Conservation (phyloP, 2,113 vertebrate species). For the Sinocyclocheilus anophthalmus region DNA sequence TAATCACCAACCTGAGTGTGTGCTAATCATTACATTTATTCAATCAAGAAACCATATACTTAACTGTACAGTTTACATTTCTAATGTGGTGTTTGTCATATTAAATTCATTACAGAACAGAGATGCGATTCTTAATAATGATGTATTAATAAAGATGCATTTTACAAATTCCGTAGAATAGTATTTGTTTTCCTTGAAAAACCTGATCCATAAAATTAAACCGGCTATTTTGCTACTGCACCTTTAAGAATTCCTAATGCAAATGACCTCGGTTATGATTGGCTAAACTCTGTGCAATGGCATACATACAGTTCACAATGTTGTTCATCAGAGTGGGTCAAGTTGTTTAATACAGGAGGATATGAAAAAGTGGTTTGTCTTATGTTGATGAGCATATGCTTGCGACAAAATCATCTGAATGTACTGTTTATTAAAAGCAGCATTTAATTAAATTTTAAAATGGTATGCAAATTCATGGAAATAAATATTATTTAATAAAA, state of each 20-base stretch:
- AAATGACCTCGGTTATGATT: neutral
- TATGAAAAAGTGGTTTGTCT: neutral
- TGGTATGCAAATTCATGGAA: neutral
- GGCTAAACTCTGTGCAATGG: neutral
- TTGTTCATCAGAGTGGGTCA: neutral
- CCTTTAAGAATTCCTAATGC: neutral
- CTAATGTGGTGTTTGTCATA: neutral
- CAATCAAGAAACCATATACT: neutral
- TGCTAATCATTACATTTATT: constrained; percentile 4
- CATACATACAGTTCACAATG: neutral
- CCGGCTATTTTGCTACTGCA: neutral
- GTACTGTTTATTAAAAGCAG: neutral
- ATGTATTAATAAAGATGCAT: neutral
- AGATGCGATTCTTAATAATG: neutral
- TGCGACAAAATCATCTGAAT: neutral
- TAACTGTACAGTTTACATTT: neutral
- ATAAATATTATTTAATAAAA: neutral
- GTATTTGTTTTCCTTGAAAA: neutral
- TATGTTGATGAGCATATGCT: neutral
- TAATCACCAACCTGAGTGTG: neutral
- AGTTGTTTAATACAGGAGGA: neutral
- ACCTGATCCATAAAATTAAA: neutral
- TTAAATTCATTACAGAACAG: neutral
- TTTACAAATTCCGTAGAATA: neutral
- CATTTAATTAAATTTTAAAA: neutral